phyloP scores from a whole-genome alignment of 2,888 invertebrate genomes.

The Agrotis ipsilon region DNA sequence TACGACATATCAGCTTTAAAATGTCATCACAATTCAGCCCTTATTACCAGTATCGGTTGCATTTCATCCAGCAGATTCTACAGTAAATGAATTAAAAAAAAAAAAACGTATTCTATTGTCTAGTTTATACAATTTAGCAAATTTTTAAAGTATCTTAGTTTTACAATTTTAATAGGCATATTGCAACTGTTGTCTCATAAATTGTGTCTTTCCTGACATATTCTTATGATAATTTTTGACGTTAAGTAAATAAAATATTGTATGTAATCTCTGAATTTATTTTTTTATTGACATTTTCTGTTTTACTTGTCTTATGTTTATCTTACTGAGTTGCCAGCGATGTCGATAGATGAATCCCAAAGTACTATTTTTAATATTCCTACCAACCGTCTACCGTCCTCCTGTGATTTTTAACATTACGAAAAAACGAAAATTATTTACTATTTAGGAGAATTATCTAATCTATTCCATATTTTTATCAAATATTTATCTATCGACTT shows the following conservation, averaged over 20 bases:
- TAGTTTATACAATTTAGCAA: constrained; percentile 30
- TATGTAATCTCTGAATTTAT: constrained; percentile 39
- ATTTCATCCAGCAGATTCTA: background rate
- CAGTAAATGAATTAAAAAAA: background rate
- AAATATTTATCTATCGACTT: constrained; percentile 55
- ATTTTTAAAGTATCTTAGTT: constrained; percentile 21
- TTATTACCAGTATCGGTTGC: constrained; percentile 25
- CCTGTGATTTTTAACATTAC: constrained; percentile 40
- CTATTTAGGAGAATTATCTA: constrained; percentile 13
- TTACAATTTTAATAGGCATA: constrained; percentile 17
- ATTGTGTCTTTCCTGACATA: background rate
- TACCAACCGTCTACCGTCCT: constrained; percentile 48
- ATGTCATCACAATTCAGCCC: constrained; percentile 10
- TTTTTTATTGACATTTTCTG: constrained; percentile 16
- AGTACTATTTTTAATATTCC: background rate
- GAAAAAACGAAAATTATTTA: constrained; percentile 33
- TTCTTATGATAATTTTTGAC: constrained; percentile 11
- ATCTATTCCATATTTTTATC: constrained; percentile 26
- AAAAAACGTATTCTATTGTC: constrained; percentile 19
- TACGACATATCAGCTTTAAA: constrained; percentile 41
- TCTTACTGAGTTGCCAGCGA: constrained; percentile 10
- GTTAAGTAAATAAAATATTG: constrained; percentile 17
- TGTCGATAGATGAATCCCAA: constrained; percentile 48
- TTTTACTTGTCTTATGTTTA: constrained; percentile 20
- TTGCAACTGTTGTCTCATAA: constrained; percentile 1